phyloP scores from a whole-genome alignment of 35 echinoderm and acorn worm genomes.

The Patiria miniata region DNA sequence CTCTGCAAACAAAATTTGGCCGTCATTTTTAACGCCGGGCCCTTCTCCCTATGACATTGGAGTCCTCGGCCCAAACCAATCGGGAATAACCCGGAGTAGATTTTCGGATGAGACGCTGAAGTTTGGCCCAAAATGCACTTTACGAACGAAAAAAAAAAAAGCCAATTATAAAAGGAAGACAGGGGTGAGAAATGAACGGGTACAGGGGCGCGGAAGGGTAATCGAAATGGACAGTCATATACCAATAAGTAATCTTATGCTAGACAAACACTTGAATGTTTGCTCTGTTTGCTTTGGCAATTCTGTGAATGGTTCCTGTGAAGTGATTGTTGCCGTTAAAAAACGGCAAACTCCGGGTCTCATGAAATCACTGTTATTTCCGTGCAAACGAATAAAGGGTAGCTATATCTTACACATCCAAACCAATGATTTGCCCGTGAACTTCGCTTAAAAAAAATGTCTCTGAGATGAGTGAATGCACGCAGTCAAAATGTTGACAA shows the following conservation, averaged over 20 bases:
- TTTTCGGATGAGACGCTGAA: not conserved
- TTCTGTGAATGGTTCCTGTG: not conserved
- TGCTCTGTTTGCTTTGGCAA: not conserved
- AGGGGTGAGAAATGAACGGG: not conserved
- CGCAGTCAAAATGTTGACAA: too few species aligned
- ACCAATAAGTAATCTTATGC: not conserved
- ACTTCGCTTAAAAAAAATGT: too few species aligned
- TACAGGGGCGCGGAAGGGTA: not conserved
- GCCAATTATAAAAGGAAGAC: not conserved
- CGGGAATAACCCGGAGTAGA: conserved; percentile 17
- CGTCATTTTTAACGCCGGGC: not conserved
- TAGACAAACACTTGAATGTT: not conserved
- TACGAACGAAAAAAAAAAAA: not conserved
- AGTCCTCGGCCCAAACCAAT: not conserved
- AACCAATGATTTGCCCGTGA: too few species aligned
- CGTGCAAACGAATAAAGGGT: not conserved
- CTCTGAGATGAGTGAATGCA: too few species aligned
- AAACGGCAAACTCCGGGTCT: not conserved
- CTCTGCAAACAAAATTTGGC: conserved; percentile 16
- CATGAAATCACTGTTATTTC: conserved; percentile 26
- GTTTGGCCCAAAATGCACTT: conserved; percentile 11
- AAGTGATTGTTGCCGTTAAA: conserved; percentile 22
- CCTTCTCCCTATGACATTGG: not conserved
- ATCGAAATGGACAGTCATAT: not conserved
- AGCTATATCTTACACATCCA: too few species aligned